Evolutionary conservation across 2,888 invertebrate species (phyloP), one percentile per base, ranked within the genome.

Genomic region (Priocnemis perturbator): DNA sequence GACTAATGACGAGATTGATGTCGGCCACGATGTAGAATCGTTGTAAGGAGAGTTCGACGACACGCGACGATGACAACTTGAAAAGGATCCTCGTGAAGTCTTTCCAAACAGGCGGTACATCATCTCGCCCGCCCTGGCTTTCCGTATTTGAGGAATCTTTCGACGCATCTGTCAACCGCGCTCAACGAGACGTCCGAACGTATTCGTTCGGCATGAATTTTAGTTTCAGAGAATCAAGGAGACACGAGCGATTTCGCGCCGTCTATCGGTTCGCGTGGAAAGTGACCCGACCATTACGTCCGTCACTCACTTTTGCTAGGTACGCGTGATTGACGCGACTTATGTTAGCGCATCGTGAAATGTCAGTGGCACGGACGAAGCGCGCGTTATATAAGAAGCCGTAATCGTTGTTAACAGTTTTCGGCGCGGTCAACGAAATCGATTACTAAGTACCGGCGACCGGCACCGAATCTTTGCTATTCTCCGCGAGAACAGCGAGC

Each of bases 1-100:
- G 83, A 83, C 82, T 81, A 82, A 83, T 82, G 82, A 77, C 70
- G 73, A 74, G 73, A 79, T 81, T 76, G 79, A 79, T 79, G 79
- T 78, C 73, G 79, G 64, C 67, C 73, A 59, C 52, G 71, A 50
- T 58, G 67, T 73, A 74, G 71, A 60, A 71, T 69, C 71, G 76
- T 67, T 68, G 78, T 72, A 73, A 81, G 73, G 72, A 79, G 67
- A 69, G 61, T 69, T 65, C 70, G 68, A 63, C 75, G 81, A 79
- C 69, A 71, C 71, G 67, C 74, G 58, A 71, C 78, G 68, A 52
- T 67, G 75, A 81, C 72, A 64, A 67, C 53, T 58, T 76, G 69
- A 78, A 73, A 81, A 60, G 75, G 62, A 71, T 69, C 67, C 69
- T 53, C 65, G 62, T 71, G 67, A 64, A 62, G 60, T 20, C 70